Evolutionary conservation across 92 coral and sea anemone species (phyloP), one percentile per base, ranked within the genome.

Genomic region (Umimayanthus kanabou): DNA sequence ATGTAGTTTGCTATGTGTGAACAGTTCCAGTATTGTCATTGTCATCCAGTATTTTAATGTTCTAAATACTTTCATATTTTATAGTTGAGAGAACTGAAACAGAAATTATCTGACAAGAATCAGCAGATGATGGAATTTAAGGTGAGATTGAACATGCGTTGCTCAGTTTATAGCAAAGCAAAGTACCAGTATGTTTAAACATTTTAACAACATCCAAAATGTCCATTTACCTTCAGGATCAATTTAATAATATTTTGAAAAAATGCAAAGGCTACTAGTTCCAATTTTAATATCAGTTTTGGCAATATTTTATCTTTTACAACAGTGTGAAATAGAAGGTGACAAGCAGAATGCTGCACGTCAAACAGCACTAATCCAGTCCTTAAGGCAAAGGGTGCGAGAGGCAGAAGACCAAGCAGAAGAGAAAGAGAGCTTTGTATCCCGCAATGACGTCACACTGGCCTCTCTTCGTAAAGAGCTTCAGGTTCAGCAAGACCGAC

Each of bases 251-350:
- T 8, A 47, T 47, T 9, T 47, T 47, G 50, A 8, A 47, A 47
- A 47, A 47, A 7, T 7, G 8, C 50, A 1, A 47, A 47, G 50
- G 1, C 5, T 9, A 71, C 3, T 26, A 71, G 33, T 73, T 30
- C 26, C 77, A 37, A 33, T 73, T 73, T 73, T 45, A 33, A 73
- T 61, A 53, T 53, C 37, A 33, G 37, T 33, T 53, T 16, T 13
- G 58, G 37, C 33, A 13, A 72, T 33, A 33, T 33, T 18, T 1
- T 42, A 47, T 76, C n/a, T 43, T 42, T 76, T 43, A 22, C 85
- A 61, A n/a, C 91, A 97, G 99, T 97, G 99, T 91, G 99, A 97
- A 86, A 91, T 97, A 74, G 99, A 97, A 80, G 89, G 97, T 73
- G 93, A 95, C 55, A 97, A 94, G 80, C 99, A 97, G 88, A 97